Base-by-base conservation (phyloP, 2,888 invertebrate species). In the Scaptomyza polygonia region DNA sequence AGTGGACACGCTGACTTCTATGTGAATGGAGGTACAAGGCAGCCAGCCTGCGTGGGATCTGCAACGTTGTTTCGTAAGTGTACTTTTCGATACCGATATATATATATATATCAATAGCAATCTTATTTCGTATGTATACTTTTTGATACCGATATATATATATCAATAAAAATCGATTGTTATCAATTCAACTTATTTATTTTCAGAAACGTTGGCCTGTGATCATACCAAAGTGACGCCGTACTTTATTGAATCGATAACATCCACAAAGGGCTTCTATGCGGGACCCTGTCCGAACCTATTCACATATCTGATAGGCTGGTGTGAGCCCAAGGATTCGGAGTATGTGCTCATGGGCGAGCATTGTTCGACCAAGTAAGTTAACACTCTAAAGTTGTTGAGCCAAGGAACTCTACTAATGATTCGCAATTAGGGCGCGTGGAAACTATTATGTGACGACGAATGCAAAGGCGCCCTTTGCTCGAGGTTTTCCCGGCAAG, bases 181-280 rank as follows among this genome's bases (percentile, higher is more conserved):
- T n/a, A n/a, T n/a, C n/a, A n/a, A n/a, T n/a, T n/a, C n/a, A n/a
- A n/a, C n/a, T n/a, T n/a, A n/a, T n/a, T n/a, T 5, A 4, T 25
- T 25, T 25, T 4, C 91, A 97, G 97, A 96, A 93, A 97, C 97
- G 0, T 92, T 97, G 66, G 96, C 97, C 27, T 97, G 97, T 90
- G 97, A 97, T 91, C 97, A 97, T 90, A 97, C 97, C 6, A 96
- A 96, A 92, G 97, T 97, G 65, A 97, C 97, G 3, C 97, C 97
- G 9, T 97, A 96, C 90, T 97, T 97, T 90, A 96, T 97, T 75
- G 97, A 97, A 91, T 97, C 97, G 1, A 97, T 97, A 80, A 96
- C 95, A 82, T 94, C 95, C 14, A 94, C 93, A 57, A 92, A 93
- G 14, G 97, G 97, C 21, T 97, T 97, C 91, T 97, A 96, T 94